Evolutionary conservation across 2,888 invertebrate species (phyloP).

Genomic region (Eristalis intricaria): DNA sequence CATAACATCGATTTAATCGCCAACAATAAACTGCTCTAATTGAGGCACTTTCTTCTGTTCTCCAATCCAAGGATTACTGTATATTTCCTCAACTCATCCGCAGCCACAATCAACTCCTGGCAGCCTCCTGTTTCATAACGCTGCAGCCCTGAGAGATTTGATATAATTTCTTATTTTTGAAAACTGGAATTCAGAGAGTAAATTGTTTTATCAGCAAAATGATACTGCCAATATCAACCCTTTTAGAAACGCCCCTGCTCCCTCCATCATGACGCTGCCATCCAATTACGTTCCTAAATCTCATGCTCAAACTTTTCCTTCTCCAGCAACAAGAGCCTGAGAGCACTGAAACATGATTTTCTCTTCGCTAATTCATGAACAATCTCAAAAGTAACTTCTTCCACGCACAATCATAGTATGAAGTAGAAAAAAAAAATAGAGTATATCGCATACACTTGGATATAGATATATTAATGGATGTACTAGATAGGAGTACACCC

Average conservation of each 20-base stretch:
- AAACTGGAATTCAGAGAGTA: constrained; percentile 24
- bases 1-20: not conserved
- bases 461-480: not conserved
- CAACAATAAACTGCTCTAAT: not conserved
- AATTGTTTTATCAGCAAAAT: constrained; percentile 21
- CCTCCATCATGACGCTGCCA: not conserved
- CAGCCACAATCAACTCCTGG: not conserved
- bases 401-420: constrained; percentile 14
- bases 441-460: not conserved
- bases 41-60: not conserved
- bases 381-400: constrained; percentile 51
- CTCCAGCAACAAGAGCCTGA: not conserved
- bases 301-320: constrained; percentile 39
- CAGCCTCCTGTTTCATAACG: not conserved
- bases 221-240: constrained; percentile 39
- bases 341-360: constrained; percentile 50
- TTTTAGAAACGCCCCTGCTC: constrained; percentile 17
- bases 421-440: constrained; percentile 14
- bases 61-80: not conserved
- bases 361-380: constrained; percentile 57
- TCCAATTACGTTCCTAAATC: constrained; percentile 59
- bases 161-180: constrained; percentile 33
- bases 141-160: not conserved
- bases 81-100: not conserved
- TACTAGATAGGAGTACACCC: not conserved